Conservation (phyloP, 2,888 invertebrate species). For the Dasypolia templi region DNA sequence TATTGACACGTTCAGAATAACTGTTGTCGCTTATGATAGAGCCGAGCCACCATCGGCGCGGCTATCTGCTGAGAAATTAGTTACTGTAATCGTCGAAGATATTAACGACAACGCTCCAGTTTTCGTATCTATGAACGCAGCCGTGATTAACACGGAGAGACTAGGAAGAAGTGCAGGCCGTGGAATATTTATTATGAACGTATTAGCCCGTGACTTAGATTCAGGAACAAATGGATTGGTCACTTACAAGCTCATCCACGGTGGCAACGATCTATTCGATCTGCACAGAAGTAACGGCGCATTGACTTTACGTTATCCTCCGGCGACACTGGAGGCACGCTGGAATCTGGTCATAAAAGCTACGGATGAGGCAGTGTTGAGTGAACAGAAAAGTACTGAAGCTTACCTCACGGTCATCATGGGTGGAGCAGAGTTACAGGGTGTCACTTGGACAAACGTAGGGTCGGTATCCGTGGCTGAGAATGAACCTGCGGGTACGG, state of each 20-base stretch:
- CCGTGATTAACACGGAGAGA: slow-evolving; percentile 92
- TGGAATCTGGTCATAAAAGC: slow-evolving; percentile 96
- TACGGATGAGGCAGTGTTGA: slow-evolving; percentile 97
- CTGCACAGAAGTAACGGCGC: slow-evolving; percentile 95
- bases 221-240: slow-evolving; percentile 97
- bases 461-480: slow-evolving; percentile 96
- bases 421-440: slow-evolving; percentile 90
- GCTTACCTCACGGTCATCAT: slow-evolving; percentile 96
- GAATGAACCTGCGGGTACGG: slow-evolving; percentile 96
- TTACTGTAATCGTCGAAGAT: slow-evolving; percentile 98
- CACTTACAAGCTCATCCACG: slow-evolving; percentile 96
- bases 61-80: slow-evolving; percentile 96
- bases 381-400: slow-evolving; percentile 96
- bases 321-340: slow-evolving; percentile 92
- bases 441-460: slow-evolving; percentile 91
- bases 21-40: slow-evolving; percentile 97
- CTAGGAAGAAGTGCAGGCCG: slow-evolving; percentile 88
- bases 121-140: slow-evolving; percentile 97
- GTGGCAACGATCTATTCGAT: slow-evolving; percentile 94
- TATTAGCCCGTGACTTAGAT: slow-evolving; percentile 96
- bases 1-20: slow-evolving; percentile 96
- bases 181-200: slow-evolving; percentile 93
- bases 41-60: slow-evolving; percentile 93
- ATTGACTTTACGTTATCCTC: slow-evolving; percentile 91
- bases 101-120: slow-evolving; percentile 98